Evolutionary conservation across 2,797 vertebrate species (phyloP), one percentile per base, ranked within the genome.

Genomic region (Micropoecilia bifurca): DNA sequence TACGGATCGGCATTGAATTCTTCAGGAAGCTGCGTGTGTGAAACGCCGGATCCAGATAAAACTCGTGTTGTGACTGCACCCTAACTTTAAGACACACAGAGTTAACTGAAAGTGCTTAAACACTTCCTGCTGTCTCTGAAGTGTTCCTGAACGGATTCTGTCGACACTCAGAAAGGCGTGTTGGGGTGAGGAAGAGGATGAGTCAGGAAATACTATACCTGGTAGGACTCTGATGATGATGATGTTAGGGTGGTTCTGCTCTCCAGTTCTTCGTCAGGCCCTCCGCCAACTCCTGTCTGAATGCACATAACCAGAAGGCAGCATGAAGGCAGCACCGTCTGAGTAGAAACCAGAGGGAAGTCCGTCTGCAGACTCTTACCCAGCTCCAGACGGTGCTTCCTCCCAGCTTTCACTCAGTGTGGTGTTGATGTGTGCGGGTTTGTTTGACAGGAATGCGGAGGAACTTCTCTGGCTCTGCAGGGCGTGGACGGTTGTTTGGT

Each of bases 401-500:
- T 82, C 53, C 30, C 77, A 78, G 85, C 45, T 80, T 30, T 75
- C 47, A 77, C 12, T 66, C 16, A 53, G 25, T 66, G 50, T 43
- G 39, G 36, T 68, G 33, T 41, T 22, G 36, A 68, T 80, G 61
- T 79, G 41, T 72, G 66, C 77, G 30, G 77, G 63, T 76, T 48
- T 87, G 20, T 83, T 71, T 45, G 20, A 72, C 16, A 90, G 57
- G 94, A 96, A 96, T 95, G 95, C 90, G 72, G 94, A 88, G 61
- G 14, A 92, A 94, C 92, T 91, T 92, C 89, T 86, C 83, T 72
- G 76, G 69, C 78, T 76, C 92, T 89, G 91, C 79, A 95, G 95
- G 95, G 95, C 80, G 95, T 94, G 95, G 93, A 95, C 66, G 61
- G 59, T 73, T 83, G 88, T 88, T 92, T 92, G 89, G 81, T 85